Percentiles rank a stretch among this genome's conserved stretches.
phyloP scores from a whole-genome alignment of 2,888 invertebrate species.

The Dysmachus trigonus region DNA sequence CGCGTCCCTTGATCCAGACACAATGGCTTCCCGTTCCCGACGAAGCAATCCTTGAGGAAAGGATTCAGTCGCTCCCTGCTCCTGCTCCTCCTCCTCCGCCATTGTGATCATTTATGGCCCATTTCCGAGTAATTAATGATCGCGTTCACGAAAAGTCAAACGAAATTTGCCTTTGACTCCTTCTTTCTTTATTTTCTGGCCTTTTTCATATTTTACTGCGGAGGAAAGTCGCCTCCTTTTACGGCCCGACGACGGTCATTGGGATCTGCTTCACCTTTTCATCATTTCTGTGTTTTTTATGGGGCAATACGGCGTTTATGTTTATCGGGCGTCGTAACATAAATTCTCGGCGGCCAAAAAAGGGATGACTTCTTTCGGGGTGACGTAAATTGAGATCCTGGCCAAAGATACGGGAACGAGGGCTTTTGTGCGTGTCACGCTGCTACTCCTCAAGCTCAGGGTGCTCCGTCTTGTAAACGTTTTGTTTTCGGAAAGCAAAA shows the following conservation, averaged over 20 bases:
- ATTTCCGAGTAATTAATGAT: constrained; percentile 34
- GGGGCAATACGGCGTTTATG: constrained; percentile 4
- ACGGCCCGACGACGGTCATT: neutral
- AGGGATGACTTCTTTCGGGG: constrained; percentile 3
- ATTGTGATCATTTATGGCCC: constrained; percentile 2
- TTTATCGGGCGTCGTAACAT: constrained; percentile 20
- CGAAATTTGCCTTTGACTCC: constrained; percentile 2
- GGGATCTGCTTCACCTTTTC: constrained; percentile 27
- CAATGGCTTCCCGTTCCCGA: neutral
- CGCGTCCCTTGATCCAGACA: neutral
- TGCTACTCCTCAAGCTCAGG: neutral
- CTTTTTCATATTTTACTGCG: neutral
- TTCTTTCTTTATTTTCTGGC: neutral
- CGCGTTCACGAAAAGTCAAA: neutral
- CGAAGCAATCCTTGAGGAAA: constrained; percentile 18
- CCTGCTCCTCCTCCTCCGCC: neutral
- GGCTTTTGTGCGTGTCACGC: neutral
- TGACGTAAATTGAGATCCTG: constrained; percentile 1
- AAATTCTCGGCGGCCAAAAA: neutral
- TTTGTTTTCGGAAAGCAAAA: neutral
- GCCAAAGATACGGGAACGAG: neutral
- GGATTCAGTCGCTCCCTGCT: neutral
- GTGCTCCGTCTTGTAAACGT: neutral
- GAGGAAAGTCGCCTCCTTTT: neutral
- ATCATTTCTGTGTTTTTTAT: constrained; percentile 20